Evolutionary conservation across 2,888 invertebrate genomes (phyloP), one percentile per base, ranked within the genome.

Genomic region (Patella caerulea): DNA sequence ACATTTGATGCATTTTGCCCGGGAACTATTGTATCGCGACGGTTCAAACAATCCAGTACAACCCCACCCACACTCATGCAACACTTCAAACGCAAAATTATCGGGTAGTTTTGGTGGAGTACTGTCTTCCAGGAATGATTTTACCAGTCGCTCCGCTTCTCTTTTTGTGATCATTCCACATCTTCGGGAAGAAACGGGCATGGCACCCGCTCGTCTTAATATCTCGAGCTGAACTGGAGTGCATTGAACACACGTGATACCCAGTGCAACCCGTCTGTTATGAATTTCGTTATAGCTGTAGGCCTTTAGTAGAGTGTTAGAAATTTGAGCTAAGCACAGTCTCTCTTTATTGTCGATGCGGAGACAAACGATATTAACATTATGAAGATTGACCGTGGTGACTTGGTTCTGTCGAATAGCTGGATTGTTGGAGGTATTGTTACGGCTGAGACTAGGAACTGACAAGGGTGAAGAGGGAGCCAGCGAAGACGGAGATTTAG

Each of bases 281-380:
- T 98, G 98, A 79, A 98, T 98, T 93, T 99, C 98, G 92, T 99
- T 98, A 93, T 98, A 99, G 85, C 97, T 98, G 93, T 97, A 98
- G 90, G 96, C 95, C 83, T 98, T 98, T 19, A 98, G 93, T 3
- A 98, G 93, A 0, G 98, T 98, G 92, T 97, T 98, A 77, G 98
- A 98, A 88, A 98, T 98, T 93, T 98, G 98, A 0, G 98, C 98
- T 82, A 98, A 93, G 90, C 98, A 98, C 9, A 98, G 94, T 0
- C 98, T 94, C 92, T 98, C 98, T 88, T 95, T 95, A 9, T 95
- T 95, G 90, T 98, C 98, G 86, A 98, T 98, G 75, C 96, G 95
- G 71, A 98, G 93, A 0, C 98, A 97, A 0, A 98, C 98, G 88
- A 98, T 98, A 1, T 97, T 96, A 12, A 97, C 96, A 7, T 97